These are phyloP conservation scores for Eublepharis macularius DNA, from an alignment of 2,113 vertebrate genomes.

Conservation along the genomic window DNA sequence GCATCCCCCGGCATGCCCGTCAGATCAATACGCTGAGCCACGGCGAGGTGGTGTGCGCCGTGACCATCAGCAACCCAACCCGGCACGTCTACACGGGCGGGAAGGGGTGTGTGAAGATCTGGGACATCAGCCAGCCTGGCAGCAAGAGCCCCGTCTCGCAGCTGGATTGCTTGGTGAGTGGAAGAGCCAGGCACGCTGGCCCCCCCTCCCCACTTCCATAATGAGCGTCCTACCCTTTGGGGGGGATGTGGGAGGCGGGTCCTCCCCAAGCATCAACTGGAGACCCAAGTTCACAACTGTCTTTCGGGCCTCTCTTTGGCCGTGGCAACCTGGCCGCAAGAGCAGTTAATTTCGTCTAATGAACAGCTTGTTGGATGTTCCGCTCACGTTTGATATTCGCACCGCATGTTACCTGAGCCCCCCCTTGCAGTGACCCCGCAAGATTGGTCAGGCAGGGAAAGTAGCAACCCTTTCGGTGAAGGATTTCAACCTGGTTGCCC, in stretches of 20 bases:
- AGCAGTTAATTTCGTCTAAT: rapidly evolving
- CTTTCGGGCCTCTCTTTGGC: no score
- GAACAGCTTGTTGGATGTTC: no score
- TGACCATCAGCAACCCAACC: slow-evolving; percentile 97
- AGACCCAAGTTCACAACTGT: no score
- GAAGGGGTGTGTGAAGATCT: slow-evolving; percentile 97
- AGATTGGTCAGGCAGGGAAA: no score
- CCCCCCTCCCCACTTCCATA: no score
- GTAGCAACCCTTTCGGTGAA: not conserved
- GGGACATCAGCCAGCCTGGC: slow-evolving; percentile 97
- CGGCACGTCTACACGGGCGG: slow-evolving; percentile 95
- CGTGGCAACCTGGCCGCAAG: not conserved
- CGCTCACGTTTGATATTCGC: no score
- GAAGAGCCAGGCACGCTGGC: no score
- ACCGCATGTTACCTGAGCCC: no score
- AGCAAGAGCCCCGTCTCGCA: slow-evolving; percentile 98
- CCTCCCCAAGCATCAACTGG: no score
- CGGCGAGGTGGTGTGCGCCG: slow-evolving; percentile 93
- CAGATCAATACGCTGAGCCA: slow-evolving; percentile 97
- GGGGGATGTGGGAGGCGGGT: no score
- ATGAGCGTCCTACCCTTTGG: no score
- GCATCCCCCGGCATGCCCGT: slow-evolving; percentile 93
- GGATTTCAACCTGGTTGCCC: not conserved
- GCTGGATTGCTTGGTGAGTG: slow-evolving; percentile 93
- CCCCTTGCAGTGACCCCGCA: no score